A percentile compares a stretch with the other conserved stretches of the same genome.
Evolutionary conservation across 2,797 vertebrate species (phyloP).

Genomic region (Calcarius lapponicus): DNA sequence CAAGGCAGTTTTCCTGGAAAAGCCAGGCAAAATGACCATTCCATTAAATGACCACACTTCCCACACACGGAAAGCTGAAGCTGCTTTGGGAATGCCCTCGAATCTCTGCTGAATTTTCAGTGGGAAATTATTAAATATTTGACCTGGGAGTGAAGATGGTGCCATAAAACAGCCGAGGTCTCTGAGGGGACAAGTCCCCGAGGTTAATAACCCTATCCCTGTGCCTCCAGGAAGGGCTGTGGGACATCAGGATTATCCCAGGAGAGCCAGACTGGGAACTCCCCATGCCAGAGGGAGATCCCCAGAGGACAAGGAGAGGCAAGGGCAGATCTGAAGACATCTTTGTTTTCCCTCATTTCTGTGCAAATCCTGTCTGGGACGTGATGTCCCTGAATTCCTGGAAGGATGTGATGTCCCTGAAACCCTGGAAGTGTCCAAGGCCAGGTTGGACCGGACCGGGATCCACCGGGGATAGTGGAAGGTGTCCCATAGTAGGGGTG

Average conservation of each 20-base stretch:
- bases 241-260: neutral
- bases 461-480: neutral
- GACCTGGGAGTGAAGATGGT: neutral
- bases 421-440: neutral
- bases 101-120: neutral
- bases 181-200: neutral
- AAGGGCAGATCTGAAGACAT: neutral
- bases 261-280: neutral
- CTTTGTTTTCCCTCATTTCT: neutral
- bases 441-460: fast-evolving
- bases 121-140: neutral
- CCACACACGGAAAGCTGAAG: fast-evolving
- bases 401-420: neutral
- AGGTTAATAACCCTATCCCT: neutral
- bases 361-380: neutral
- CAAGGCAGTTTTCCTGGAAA: neutral
- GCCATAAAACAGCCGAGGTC: neutral
- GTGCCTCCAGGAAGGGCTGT: neutral
- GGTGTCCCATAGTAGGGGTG: neutral
- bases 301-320: neutral
- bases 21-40: neutral
- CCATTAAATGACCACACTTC: fast-evolving
- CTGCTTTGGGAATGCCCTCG: neutral
- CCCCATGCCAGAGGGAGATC: neutral
- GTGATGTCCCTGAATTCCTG: neutral